Evolutionary conservation across 2,113 vertebrate species (phyloP).

Genomic region (Morone saxatilis): DNA sequence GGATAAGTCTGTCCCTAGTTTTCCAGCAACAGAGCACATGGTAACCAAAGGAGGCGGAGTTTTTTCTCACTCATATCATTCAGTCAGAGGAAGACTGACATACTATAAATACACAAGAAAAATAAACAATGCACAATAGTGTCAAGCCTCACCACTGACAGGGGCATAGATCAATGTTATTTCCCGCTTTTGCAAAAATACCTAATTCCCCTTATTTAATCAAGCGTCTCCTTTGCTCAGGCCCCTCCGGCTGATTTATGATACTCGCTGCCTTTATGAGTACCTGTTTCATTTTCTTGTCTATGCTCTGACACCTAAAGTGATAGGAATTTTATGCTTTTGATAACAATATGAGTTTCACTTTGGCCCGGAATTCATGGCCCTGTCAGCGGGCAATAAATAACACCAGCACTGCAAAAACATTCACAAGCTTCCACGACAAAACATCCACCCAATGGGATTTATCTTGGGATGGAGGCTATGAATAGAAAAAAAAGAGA

Average conservation of each 20-base stretch:
- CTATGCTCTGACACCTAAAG: conserved; percentile 85
- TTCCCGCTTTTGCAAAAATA: conserved; percentile 83
- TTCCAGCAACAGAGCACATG: conserved; percentile 13
- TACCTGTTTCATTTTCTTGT: conserved; percentile 85
- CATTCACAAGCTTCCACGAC: conserved; percentile 58
- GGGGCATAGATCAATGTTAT: conserved; percentile 81
- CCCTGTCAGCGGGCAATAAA: conserved; percentile 81
- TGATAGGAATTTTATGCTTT: conserved; percentile 86
- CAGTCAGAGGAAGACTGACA: conserved; percentile 60
- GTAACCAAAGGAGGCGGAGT: conserved; percentile 10
- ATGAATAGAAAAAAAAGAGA: conserved; percentile 41
- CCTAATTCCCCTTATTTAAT: conserved; percentile 85
- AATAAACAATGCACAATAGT: conserved; percentile 74
- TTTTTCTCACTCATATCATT: conserved; percentile 51
- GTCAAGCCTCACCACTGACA: conserved; percentile 72
- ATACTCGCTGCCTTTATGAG: conserved; percentile 81
- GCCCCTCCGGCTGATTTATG: conserved; percentile 78
- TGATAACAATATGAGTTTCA: conserved; percentile 87
- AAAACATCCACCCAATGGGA: conserved; percentile 60
- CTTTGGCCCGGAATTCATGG: conserved; percentile 82
- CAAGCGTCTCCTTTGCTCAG: conserved; percentile 72
- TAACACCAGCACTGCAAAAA: conserved; percentile 59
- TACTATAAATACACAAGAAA: conserved; percentile 65
- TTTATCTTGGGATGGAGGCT: conserved; percentile 61
- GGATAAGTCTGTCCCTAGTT: conserved; percentile 26